Conservation (phyloP, 2,113 vertebrate genomes). For the Sigmodon hispidus region DNA sequence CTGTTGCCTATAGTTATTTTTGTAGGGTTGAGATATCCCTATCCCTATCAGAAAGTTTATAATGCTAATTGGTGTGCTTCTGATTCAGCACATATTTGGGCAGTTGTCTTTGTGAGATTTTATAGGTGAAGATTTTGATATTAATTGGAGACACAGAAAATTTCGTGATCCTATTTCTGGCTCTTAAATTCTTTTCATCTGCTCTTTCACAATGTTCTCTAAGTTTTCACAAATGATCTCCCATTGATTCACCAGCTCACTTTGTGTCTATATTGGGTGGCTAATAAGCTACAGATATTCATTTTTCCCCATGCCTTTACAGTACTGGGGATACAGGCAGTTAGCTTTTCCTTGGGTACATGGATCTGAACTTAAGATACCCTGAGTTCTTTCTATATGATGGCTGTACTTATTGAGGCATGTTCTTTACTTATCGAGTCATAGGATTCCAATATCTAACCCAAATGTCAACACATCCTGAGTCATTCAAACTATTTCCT, state of each 20-base stretch:
- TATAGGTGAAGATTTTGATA: no score
- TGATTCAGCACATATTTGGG: not conserved
- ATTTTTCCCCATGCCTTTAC: not conserved
- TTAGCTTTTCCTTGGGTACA: no score
- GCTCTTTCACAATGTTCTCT: not conserved
- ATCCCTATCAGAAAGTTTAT: not conserved
- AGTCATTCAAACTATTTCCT: not conserved
- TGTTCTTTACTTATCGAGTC: not conserved
- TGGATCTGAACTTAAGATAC: not conserved
- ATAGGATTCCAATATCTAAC: not conserved
- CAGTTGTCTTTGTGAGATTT: not conserved
- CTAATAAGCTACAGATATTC: not conserved
- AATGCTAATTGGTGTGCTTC: not conserved
- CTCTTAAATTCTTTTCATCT: not conserved
- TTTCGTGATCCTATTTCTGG: not conserved
- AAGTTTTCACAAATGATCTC: not conserved
- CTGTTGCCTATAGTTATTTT: not conserved
- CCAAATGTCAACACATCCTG: not conserved
- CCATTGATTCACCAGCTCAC: not conserved
- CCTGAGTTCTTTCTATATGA: not conserved
- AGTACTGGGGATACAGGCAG: not conserved
- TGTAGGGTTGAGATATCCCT: no score
- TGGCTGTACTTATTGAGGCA: not conserved
- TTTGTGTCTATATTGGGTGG: no score
- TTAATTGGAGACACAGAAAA: not conserved